Evolutionary conservation across 2,888 invertebrate genomes (phyloP).

Genomic region (Macrophya alboannulata): DNA sequence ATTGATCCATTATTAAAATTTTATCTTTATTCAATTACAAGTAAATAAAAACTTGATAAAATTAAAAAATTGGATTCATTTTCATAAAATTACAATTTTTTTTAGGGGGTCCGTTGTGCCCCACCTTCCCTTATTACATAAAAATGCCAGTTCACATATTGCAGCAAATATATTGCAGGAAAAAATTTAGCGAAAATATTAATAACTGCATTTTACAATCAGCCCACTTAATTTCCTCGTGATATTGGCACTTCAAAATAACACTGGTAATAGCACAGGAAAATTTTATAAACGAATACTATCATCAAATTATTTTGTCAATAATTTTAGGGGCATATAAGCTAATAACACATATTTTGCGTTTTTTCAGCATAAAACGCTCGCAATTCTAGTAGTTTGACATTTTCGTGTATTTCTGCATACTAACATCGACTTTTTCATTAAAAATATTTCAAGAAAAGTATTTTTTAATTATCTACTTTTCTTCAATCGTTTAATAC

Average conservation of each 20-base stretch:
- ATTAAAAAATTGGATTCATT: no score
- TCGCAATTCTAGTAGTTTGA: background rate
- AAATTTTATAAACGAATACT: background rate
- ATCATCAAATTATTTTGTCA: background rate
- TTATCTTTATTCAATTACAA: no score
- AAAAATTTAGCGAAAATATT: background rate
- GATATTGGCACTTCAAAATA: background rate
- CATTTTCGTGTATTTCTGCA: background rate
- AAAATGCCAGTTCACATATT: background rate
- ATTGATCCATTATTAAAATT: no score
- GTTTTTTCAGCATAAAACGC: background rate
- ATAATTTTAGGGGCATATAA: background rate
- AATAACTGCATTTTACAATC: slow-evolving; percentile 3
- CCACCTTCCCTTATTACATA: no score
- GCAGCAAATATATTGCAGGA: background rate
- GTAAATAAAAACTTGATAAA: no score
- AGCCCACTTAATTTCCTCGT: background rate
- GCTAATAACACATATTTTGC: background rate
- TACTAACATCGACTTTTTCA: background rate
- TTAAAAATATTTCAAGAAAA: background rate
- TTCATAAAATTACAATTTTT: no score
- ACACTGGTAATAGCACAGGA: background rate
- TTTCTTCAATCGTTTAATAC: background rate
- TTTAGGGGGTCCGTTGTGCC: no score
- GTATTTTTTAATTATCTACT: background rate